phyloP scores from a whole-genome alignment of 1,140 invertebrate genomes.

The Meteorus sp. region DNA sequence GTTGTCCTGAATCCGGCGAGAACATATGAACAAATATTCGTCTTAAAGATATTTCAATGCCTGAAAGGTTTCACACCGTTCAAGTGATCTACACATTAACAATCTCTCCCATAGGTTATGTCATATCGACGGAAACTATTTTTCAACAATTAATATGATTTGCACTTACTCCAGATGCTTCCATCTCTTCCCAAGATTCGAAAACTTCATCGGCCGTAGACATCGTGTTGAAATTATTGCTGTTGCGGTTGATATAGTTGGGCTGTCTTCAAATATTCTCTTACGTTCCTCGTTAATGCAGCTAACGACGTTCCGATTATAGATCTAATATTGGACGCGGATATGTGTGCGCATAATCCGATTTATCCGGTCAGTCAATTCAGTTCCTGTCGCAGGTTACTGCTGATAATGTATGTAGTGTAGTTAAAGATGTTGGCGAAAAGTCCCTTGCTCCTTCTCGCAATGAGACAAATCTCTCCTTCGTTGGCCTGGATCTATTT shows the following conservation, averaged over 20 bases:
- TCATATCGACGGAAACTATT: background rate
- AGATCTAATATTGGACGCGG: background rate
- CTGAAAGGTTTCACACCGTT: too few species aligned
- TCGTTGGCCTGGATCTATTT: too few species aligned
- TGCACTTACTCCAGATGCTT: conserved; percentile 67
- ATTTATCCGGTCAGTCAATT: too few species aligned
- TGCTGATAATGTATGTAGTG: too few species aligned
- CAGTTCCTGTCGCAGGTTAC: too few species aligned
- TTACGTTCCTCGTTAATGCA: background rate
- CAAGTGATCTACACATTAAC: background rate
- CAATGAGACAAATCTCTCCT: too few species aligned
- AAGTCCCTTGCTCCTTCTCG: too few species aligned
- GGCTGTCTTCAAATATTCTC: background rate
- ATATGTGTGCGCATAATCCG: background rate
- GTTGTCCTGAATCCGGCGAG: too few species aligned
- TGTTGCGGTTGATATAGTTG: background rate
- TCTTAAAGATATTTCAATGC: too few species aligned
- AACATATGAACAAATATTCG: too few species aligned
- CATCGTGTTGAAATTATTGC: conserved; percentile 39
- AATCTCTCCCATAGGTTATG: background rate
- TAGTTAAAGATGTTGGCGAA: too few species aligned
- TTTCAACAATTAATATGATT: background rate
- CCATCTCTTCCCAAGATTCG: conserved; percentile 84
- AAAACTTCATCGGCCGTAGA: conserved; percentile 65
- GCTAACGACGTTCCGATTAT: background rate